Evolutionary conservation across 2,797 vertebrate genomes (phyloP), one percentile per base, ranked within the genome.

Genomic region (Acomys russatus): DNA sequence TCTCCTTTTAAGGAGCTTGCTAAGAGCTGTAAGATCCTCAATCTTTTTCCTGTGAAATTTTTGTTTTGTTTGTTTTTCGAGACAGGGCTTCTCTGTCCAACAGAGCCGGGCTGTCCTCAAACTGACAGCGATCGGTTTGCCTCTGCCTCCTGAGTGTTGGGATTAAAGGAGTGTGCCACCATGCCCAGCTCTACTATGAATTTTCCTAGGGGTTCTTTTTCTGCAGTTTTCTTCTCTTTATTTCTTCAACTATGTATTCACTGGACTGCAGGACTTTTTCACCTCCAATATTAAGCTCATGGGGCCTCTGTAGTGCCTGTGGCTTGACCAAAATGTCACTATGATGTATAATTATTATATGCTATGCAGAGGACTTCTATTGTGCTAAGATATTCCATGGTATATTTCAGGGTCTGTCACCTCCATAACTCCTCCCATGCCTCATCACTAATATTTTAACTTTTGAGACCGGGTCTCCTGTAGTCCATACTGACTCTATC

Each of bases 361-460:
- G 56, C 88, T 38, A 51, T 56, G 49, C 23, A 15, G 23, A 44
- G 23, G 35, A 76, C 38, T 73, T 88, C 35, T 54, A 33, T 83
- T 90, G 90, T 88, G 61, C 68, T 73, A 20, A 54, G 73, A 51
- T 44, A 84, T 44, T 71, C n/a, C 76, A 35, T 84, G 30, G 15
- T 68, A 82, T 35, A 80, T 71, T 89, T 71, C 68, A 80, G 68
- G 63, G 20, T 70, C 76, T 90, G 82, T 66, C 63, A 84, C n/a
- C n/a, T 61, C n/a, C 11, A 82, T 2, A 38, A 76, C 51, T 28
- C 86, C 83, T 10, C 3, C 86, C 83, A 10, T 3, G 15, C 61
- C 71, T 74, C 28, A 44, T 54, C 8, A 33, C 63, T 83, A 59
- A 54, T 17, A 63, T 86, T 70, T 86, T 54, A 70, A 56, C 28